Conservation (phyloP, 1,140 invertebrate genomes). For the Scaptomyza pallida region DNA sequence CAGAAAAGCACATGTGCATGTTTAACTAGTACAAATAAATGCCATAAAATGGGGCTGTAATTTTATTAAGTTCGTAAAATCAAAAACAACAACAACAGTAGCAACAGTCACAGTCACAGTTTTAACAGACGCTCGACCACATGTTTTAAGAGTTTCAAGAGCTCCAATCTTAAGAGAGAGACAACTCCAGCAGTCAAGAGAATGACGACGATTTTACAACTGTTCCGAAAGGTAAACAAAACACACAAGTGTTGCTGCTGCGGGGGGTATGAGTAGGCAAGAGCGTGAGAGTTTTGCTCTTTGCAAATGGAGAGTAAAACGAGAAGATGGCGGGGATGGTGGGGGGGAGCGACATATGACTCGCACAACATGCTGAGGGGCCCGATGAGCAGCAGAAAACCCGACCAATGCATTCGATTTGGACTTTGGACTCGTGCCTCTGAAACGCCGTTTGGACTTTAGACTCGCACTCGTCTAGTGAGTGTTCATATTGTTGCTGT, state of each 20-base stretch:
- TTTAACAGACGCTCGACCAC: conserved; percentile 37
- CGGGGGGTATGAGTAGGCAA: conserved; percentile 13
- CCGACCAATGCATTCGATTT: conserved; percentile 71
- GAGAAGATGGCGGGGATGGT: conserved; percentile 7
- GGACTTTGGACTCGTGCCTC: conserved; percentile 73
- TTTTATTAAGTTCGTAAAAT: conserved; percentile 39
- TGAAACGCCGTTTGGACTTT: conserved; percentile 84
- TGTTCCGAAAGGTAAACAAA: conserved; percentile 66
- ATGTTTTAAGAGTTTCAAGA: conserved; percentile 46
- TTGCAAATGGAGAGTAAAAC: conserved; percentile 17
- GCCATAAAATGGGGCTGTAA: conserved; percentile 29
- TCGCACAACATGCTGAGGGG: conserved; percentile 42
- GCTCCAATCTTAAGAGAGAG: conserved; percentile 26
- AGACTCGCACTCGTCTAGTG: conserved; percentile 71
- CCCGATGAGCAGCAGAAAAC: conserved; percentile 66
- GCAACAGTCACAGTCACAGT: conserved; percentile 14
- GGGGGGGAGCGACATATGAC: conserved; percentile 23
- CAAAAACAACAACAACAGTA: conserved; percentile 20
- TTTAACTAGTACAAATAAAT: conserved; percentile 20
- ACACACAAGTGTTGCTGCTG: conserved; percentile 29
- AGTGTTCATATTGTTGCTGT: conserved; percentile 53
- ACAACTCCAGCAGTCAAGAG: conserved; percentile 42
- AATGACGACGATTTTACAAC: conserved; percentile 22
- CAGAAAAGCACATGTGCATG: not conserved
- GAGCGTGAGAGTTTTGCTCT: conserved; percentile 25